Evolutionary conservation across 2,797 vertebrate species (phyloP).

Genomic region (Halcyon chelicuti): DNA sequence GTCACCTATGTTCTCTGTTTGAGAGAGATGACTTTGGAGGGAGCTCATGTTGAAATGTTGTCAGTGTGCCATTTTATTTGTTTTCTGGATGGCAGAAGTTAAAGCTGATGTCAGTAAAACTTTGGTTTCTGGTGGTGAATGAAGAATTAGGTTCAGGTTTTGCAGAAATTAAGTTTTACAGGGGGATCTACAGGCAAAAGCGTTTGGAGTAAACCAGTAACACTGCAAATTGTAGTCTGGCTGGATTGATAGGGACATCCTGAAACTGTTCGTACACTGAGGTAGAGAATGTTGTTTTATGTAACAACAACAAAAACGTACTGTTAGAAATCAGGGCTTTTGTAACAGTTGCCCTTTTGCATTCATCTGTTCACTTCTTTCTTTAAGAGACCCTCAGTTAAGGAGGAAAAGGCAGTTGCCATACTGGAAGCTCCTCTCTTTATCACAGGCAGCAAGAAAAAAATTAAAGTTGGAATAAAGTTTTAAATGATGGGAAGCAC

Average conservation of each 20-base stretch:
- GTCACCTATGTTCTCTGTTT: not conserved
- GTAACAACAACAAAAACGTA: not conserved
- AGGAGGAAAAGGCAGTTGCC: not conserved
- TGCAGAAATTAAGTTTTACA: not conserved
- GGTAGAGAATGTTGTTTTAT: not conserved
- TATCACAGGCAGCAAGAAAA: not conserved
- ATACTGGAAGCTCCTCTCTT: not conserved
- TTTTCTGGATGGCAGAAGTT: not conserved
- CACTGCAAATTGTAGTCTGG: not conserved
- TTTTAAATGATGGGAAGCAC: not conserved
- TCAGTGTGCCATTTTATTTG: not conserved
- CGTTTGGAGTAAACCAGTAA: not conserved
- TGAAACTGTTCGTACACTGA: not conserved
- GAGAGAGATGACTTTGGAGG: not conserved
- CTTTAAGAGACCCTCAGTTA: not conserved
- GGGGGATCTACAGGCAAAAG: not conserved
- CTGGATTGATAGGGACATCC: not conserved
- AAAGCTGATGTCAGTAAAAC: not conserved
- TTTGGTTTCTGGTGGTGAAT: not conserved
- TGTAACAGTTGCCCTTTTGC: not conserved
- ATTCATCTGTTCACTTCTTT: not conserved
- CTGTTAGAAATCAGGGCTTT: not conserved
- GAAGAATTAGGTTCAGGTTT: not conserved
- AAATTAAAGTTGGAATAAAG: not conserved
- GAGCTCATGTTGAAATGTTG: not conserved